A percentile compares a stretch with the other conserved stretches of the same genome.
These are phyloP conservation scores for Gonocerus acuteangulatus DNA, from an alignment of 2,888 invertebrate genomes.

Conservation along the genomic window DNA sequence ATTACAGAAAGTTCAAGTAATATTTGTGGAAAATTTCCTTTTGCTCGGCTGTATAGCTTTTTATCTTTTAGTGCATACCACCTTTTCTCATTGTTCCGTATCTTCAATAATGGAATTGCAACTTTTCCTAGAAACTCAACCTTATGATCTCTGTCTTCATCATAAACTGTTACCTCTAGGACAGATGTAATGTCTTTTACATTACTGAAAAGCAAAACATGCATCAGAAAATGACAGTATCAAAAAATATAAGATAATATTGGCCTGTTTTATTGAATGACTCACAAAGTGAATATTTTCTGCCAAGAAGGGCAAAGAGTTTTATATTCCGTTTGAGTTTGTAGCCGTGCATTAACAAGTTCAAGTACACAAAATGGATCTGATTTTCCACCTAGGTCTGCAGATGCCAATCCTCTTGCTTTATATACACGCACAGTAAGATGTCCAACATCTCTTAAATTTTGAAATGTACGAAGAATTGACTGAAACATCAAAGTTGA, in stretches of 20 bases:
- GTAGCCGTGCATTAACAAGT: conserved; percentile 84
- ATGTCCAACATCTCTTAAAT: conserved; percentile 82
- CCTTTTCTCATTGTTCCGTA: conserved; percentile 81
- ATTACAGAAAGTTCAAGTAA: conserved; percentile 82
- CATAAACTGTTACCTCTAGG: conserved; percentile 90
- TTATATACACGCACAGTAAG: conserved; percentile 77
- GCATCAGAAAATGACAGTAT: background rate
- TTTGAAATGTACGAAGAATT: conserved; percentile 60
- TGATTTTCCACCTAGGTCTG: conserved; percentile 94
- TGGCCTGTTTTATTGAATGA: conserved; percentile 37
- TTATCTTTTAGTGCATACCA: conserved; percentile 97
- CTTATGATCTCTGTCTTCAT: conserved; percentile 96
- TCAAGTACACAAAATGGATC: conserved; percentile 98
- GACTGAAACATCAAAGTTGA: conserved; percentile 52
- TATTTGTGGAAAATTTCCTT: conserved; percentile 85
- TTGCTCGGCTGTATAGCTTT: conserved; percentile 80
- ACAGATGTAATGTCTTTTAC: conserved; percentile 93
- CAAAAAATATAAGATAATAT: too few species aligned
- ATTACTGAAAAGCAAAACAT: conserved; percentile 51
- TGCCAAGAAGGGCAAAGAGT: conserved; percentile 95
- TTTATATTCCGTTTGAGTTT: conserved; percentile 98
- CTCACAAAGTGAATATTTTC: conserved; percentile 96
- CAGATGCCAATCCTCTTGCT: conserved; percentile 78
- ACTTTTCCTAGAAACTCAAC: conserved; percentile 94
- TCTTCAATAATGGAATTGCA: conserved; percentile 74